phyloP scores from a whole-genome alignment of 2,797 vertebrate species.

The Sebastes baramenuke region DNA sequence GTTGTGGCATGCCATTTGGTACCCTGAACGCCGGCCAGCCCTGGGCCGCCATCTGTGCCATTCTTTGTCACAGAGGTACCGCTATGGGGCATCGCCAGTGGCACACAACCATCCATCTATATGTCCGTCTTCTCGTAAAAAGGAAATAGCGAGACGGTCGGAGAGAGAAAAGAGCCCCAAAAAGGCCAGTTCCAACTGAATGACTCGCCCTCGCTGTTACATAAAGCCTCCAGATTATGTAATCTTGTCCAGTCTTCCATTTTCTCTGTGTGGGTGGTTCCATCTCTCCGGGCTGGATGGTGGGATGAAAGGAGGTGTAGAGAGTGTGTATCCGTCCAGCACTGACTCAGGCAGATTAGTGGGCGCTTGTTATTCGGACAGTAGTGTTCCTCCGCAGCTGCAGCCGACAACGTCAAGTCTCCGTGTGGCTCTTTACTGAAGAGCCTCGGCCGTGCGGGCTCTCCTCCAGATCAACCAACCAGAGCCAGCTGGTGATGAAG shows the following conservation, averaged over 20 bases:
- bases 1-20: conserved; percentile 73
- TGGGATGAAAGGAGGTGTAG: conserved; percentile 27
- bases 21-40: conserved; percentile 39
- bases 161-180: conserved; percentile 18
- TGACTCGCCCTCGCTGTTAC: conserved; percentile 46
- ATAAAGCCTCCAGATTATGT: conserved; percentile 60
- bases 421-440: neutral
- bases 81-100: conserved; percentile 34
- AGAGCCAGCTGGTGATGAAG: conserved; percentile 16
- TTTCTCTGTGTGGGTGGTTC: conserved; percentile 46
- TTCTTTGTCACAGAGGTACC: conserved; percentile 53
- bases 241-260: conserved; percentile 46
- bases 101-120: conserved; percentile 14
- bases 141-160: neutral
- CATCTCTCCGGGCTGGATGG: conserved; percentile 19
- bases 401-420: conserved; percentile 1
- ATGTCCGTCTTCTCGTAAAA: conserved; percentile 17
- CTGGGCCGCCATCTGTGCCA: conserved; percentile 59
- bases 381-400: conserved; percentile 33
- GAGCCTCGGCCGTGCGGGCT: neutral
- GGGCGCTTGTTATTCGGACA: conserved; percentile 12
- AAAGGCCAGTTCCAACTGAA: conserved; percentile 35
- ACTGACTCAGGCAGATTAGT: conserved; percentile 25
- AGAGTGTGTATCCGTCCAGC: conserved; percentile 10
- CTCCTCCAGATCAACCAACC: conserved; percentile 1